Evolutionary conservation across 2,797 vertebrate genomes (phyloP).

Genomic region (Astyanax mexicanus): DNA sequence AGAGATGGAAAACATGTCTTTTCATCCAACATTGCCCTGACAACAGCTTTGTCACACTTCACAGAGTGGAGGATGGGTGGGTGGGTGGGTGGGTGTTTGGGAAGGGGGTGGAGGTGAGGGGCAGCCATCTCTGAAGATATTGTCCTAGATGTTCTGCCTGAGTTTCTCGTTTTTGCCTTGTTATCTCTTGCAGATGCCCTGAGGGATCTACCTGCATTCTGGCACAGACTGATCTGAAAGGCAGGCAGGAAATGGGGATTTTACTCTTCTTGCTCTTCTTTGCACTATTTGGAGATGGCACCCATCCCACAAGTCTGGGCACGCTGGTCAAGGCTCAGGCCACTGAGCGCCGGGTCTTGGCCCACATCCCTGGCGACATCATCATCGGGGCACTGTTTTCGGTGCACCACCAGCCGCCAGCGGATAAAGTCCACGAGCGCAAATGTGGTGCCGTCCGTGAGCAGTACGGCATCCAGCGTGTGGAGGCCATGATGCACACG

Average conservation of each 20-base stretch:
- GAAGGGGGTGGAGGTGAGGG: constrained; percentile 2
- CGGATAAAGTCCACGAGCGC: constrained; percentile 97
- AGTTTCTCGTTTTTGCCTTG: constrained; percentile 12
- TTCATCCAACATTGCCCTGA: constrained; percentile 49
- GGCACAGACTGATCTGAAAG: constrained; percentile 44
- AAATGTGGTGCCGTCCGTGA: constrained; percentile 96
- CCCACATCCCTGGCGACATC: constrained; percentile 94
- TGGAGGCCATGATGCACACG: constrained; percentile 97
- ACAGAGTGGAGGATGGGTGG: not conserved
- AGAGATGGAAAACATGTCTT: not conserved
- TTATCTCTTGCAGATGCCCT: constrained; percentile 52
- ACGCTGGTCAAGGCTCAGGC: constrained; percentile 85
- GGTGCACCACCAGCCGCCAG: constrained; percentile 96
- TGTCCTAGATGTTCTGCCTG: constrained; percentile 27
- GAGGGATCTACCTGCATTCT: constrained; percentile 39
- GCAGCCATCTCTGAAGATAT: constrained; percentile 37
- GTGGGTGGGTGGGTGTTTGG: too few relatives aligned
- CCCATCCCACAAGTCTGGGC: constrained; percentile 76
- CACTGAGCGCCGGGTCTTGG: constrained; percentile 91
- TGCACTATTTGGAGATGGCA: constrained; percentile 81
- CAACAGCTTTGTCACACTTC: constrained; percentile 49
- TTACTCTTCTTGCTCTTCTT: constrained; percentile 79
- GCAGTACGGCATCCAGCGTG: constrained; percentile 97
- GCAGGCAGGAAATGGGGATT: constrained; percentile 80
- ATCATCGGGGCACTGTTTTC: constrained; percentile 98